Conservation (phyloP, 2,888 invertebrate species). For the Dyspetes luteomarginatus region DNA sequence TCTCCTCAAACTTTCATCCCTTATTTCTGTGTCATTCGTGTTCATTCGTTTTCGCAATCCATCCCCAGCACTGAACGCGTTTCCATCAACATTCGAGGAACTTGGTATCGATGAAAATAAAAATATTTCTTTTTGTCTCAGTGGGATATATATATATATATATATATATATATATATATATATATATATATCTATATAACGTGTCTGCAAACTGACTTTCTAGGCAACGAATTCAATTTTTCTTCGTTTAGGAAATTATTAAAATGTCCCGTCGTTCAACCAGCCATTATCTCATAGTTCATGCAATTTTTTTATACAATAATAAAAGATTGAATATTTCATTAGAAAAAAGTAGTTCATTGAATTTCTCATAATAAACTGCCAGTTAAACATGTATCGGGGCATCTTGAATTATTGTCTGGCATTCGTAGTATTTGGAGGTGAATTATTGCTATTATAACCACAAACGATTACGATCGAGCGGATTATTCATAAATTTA, state of each 20-base stretch:
- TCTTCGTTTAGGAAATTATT: too few relatives aligned
- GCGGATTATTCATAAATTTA: slow-evolving; percentile 45
- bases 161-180: background rate
- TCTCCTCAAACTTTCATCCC: slow-evolving; percentile 8
- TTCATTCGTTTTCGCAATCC: slow-evolving; percentile 28
- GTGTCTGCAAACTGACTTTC: background rate
- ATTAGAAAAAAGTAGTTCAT: background rate
- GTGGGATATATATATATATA: background rate
- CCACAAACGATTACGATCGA: slow-evolving; percentile 34
- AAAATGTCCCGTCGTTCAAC: too few relatives aligned
- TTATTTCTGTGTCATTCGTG: slow-evolving; percentile 14
- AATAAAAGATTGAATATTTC: too few relatives aligned
- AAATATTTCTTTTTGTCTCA: slow-evolving; percentile 1
- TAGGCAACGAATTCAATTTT: too few relatives aligned
- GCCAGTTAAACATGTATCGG: background rate
- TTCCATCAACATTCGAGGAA: slow-evolving; percentile 56
- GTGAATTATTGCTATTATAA: background rate
- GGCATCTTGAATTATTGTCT: background rate
- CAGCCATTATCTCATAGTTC: too few relatives aligned
- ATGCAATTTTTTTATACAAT: too few relatives aligned
- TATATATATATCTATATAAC: background rate
- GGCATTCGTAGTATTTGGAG: slow-evolving; percentile 13
- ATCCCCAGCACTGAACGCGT: slow-evolving; percentile 24
- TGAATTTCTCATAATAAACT: background rate
- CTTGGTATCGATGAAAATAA: slow-evolving; percentile 55